phyloP scores from a whole-genome alignment of 2,888 invertebrate species.

The Athalia cordata region DNA sequence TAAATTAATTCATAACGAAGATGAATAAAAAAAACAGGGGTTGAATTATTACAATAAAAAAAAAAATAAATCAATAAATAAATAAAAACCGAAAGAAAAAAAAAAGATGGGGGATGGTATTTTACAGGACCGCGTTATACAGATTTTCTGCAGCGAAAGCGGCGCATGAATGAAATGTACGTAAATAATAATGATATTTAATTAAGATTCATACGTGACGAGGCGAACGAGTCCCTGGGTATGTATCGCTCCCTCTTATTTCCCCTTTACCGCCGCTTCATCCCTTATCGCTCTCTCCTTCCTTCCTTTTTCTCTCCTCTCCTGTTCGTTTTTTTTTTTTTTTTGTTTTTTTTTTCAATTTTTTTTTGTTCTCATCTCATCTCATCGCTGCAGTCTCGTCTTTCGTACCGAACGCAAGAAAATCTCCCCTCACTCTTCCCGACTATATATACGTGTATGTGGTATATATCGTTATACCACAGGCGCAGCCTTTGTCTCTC shows the following conservation, averaged over 20 bases:
- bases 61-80: constrained; percentile 5
- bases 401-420: not conserved
- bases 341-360: not conserved
- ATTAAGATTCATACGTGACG: too few species aligned
- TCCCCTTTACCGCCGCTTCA: constrained; percentile 43
- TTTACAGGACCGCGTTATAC: not conserved
- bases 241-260: constrained; percentile 15
- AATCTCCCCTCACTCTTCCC: not conserved
- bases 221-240: not conserved
- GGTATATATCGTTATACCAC: not conserved
- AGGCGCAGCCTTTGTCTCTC: constrained; percentile 26
- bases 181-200: too few species aligned
- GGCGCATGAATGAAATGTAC: not conserved
- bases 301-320: not conserved
- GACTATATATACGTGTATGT: not conserved
- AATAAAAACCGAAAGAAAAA: constrained; percentile 18
- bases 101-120: not conserved
- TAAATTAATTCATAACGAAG: too few species aligned
- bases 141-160: not conserved
- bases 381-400: not conserved
- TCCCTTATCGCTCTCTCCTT: constrained; percentile 47
- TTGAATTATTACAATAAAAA: constrained; percentile 1
- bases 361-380: not conserved
- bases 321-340: constrained; percentile 2
- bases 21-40: too few species aligned